A percentile compares a stretch with the other conserved stretches of the same genome.
phyloP scores from a whole-genome alignment of 2,888 invertebrate species.

The Clanis bilineata region DNA sequence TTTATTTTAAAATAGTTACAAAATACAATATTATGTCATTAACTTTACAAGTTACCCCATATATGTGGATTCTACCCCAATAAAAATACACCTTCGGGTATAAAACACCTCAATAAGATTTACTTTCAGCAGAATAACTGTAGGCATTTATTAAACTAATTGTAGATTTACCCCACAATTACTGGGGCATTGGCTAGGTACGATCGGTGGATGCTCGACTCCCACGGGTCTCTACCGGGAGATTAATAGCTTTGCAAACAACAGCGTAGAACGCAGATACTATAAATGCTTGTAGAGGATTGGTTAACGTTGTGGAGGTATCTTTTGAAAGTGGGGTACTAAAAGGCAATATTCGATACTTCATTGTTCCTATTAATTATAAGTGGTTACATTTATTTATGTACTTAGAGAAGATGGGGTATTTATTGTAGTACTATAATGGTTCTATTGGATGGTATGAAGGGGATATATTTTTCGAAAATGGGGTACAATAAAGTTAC shows the following conservation, averaged over 20 bases:
- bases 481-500: too few species aligned
- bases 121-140: neutral
- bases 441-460: too few species aligned
- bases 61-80: neutral
- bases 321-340: neutral
- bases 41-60: neutral
- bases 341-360: neutral
- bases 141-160: conserved; percentile 10
- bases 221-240: conserved; percentile 34
- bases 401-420: neutral
- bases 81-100: neutral
- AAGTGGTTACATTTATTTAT: neutral
- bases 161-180: conserved; percentile 8
- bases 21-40: too few species aligned
- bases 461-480: too few species aligned
- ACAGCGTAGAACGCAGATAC: conserved; percentile 21
- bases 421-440: too few species aligned
- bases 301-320: conserved; percentile 2
- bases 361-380: neutral
- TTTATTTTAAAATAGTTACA: neutral
- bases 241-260: conserved; percentile 59
- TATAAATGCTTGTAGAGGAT: conserved; percentile 6
- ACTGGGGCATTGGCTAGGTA: conserved; percentile 11
- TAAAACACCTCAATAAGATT: neutral
- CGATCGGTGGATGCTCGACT: conserved; percentile 27